These are phyloP conservation scores for Nudaria mundana DNA, from an alignment of 2,888 invertebrate species.

Conservation along the genomic window DNA sequence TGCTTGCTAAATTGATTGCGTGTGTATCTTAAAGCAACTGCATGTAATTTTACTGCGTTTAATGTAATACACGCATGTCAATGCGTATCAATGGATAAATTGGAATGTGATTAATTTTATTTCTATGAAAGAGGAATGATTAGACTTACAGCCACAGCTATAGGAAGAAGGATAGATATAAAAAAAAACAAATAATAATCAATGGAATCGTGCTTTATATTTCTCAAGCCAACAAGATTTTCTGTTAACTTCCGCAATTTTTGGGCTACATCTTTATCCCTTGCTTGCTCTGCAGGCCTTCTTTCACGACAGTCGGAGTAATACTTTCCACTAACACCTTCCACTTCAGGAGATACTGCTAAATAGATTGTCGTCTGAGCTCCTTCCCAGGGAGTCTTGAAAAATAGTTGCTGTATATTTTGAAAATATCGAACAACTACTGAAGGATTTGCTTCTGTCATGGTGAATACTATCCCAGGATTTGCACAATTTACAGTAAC, in stretches of 20 bases:
- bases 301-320: constrained; percentile 79
- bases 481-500: constrained; percentile 90
- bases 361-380: constrained; percentile 80
- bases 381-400: constrained; percentile 54
- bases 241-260: constrained; percentile 83
- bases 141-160: no score
- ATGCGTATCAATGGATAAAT: no score
- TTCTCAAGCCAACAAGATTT: constrained; percentile 42
- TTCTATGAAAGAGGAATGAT: no score
- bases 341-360: constrained; percentile 74
- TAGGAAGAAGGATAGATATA: neutral
- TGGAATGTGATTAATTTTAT: no score
- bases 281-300: constrained; percentile 58
- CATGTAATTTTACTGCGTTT: no score
- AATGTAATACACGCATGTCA: no score
- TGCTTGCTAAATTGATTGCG: no score
- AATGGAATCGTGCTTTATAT: constrained; percentile 11
- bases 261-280: constrained; percentile 70
- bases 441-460: neutral
- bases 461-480: constrained; percentile 82
- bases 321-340: constrained; percentile 81
- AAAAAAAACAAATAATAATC: constrained; percentile 2
- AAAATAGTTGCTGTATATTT: constrained; percentile 35
- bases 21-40: no score
- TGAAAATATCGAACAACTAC: neutral